Evolutionary conservation across 1,140 invertebrate species (phyloP).

Genomic region (Ostrea denselamellosa): DNA sequence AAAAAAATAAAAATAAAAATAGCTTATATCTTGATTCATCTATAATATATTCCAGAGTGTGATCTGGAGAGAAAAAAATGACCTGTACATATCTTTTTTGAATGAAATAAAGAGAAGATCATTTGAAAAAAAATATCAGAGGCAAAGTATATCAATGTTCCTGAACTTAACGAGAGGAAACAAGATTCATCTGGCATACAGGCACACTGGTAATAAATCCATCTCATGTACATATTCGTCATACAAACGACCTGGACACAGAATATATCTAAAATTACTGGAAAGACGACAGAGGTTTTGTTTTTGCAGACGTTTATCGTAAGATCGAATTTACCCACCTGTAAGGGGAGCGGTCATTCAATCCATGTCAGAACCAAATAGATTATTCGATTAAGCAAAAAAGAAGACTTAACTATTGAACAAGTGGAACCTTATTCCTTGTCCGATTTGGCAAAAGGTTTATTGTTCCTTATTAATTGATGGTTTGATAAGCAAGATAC

Average conservation of each 20-base stretch:
- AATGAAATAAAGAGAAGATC: neutral
- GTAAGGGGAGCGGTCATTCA: constrained; percentile 8
- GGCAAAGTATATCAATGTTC: constrained; percentile 3
- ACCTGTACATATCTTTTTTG: neutral
- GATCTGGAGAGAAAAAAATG: neutral
- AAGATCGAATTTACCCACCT: constrained; percentile 28
- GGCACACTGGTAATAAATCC: constrained; percentile 19
- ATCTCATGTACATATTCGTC: constrained; percentile 34
- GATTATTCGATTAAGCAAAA: constrained; percentile 36
- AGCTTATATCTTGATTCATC: neutral
- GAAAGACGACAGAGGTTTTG: constrained; percentile 8
- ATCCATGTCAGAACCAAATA: constrained; percentile 12
- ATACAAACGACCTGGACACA: constrained; percentile 24
- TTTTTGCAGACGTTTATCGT: constrained; percentile 20
- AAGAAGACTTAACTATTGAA: constrained; percentile 6
- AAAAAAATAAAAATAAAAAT: neutral
- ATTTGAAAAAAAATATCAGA: neutral
- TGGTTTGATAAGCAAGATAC: constrained; percentile 14
- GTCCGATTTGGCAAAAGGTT: neutral
- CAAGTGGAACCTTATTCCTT: constrained; percentile 5
- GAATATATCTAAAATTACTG: neutral
- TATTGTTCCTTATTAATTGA: constrained; percentile 36
- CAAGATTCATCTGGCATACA: constrained; percentile 16
- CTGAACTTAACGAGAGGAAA: constrained; percentile 34
- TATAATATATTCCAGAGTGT: neutral